Conservation (phyloP, 2,888 invertebrate genomes). For the Neoascia interrupta region DNA sequence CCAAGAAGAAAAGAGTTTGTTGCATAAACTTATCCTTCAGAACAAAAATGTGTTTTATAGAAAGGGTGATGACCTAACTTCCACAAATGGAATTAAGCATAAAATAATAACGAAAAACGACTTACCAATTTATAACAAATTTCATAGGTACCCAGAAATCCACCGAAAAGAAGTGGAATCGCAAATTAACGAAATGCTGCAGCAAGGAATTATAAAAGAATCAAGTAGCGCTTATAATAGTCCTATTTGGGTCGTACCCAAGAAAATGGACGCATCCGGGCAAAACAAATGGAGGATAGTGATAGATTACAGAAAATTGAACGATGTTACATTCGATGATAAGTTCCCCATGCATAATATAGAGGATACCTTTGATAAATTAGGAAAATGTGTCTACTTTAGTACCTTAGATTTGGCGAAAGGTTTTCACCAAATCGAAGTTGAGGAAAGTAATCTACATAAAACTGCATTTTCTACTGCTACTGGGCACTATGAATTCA, state of each 20-base stretch:
- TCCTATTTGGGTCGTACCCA: constrained; percentile 21
- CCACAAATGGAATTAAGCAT: no score
- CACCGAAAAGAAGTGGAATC: constrained; percentile 15
- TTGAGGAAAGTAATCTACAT: background rate
- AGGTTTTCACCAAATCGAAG: constrained; percentile 27
- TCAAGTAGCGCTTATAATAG: constrained; percentile 24
- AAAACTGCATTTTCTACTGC: constrained; percentile 14
- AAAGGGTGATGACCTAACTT: no score
- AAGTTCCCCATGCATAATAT: constrained; percentile 17
- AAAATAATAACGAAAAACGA: no score
- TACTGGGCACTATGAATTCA: constrained; percentile 9
- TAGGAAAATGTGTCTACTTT: constrained; percentile 22
- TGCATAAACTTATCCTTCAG: no score
- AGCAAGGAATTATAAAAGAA: constrained; percentile 33
- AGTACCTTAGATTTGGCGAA: constrained; percentile 2
- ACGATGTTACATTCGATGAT: constrained; percentile 2
- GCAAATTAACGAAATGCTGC: constrained; percentile 39
- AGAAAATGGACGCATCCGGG: constrained; percentile 6
- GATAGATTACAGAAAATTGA: constrained; percentile 30
- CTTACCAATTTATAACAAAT: constrained; percentile 1
- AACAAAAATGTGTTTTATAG: no score
- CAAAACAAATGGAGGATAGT: no score
- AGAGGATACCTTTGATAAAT: background rate
- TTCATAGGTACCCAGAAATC: constrained; percentile 1
- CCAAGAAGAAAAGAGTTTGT: background rate